phyloP scores from a whole-genome alignment of 2,113 vertebrate genomes.

The Vanacampus margaritifer region DNA sequence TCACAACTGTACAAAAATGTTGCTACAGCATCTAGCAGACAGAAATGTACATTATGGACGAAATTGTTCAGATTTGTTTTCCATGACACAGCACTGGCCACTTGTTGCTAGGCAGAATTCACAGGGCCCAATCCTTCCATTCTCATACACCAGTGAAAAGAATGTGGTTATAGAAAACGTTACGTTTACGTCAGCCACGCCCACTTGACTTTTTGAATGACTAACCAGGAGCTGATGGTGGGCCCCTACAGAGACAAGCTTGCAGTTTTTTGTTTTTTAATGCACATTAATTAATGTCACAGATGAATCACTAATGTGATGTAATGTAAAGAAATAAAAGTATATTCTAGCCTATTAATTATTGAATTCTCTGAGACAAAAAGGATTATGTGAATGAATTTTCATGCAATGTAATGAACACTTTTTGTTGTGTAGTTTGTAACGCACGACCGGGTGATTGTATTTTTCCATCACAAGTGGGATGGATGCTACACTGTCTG shows the following conservation, averaged over 20 bases:
- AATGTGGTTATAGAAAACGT: background rate
- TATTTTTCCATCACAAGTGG: background rate
- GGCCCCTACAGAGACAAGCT: no score
- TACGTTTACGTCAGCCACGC: background rate
- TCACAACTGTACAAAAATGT: background rate
- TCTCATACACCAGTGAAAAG: background rate
- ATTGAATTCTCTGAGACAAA: background rate
- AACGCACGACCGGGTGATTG: background rate
- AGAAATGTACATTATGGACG: background rate
- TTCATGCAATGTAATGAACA: background rate
- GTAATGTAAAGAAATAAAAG: background rate
- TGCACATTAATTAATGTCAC: background rate
- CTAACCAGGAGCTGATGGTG: background rate
- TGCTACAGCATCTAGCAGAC: background rate
- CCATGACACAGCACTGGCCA: background rate
- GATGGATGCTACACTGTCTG: constrained; percentile 25
- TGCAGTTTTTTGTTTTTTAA: no score
- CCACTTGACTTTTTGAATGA: background rate
- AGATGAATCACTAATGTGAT: background rate
- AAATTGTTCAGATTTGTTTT: background rate
- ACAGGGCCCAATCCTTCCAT: background rate
- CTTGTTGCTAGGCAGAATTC: background rate
- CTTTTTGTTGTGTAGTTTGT: background rate
- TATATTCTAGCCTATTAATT: background rate
- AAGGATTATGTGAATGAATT: background rate